phyloP scores from a whole-genome alignment of 1,140 invertebrate genomes.

The Cryptotermes secundus region DNA sequence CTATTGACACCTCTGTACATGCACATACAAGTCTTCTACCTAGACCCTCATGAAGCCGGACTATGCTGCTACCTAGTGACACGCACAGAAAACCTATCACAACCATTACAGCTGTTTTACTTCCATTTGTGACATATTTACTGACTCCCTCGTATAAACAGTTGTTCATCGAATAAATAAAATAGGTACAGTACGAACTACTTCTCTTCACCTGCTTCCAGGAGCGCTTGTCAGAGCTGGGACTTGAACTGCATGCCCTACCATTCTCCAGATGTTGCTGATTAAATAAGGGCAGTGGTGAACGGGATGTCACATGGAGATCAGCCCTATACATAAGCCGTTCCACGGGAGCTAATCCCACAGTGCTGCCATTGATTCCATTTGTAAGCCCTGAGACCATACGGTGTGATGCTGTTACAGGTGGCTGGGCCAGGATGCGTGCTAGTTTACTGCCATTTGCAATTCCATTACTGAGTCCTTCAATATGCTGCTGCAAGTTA shows the following conservation, averaged over 20 bases:
- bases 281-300: slow-evolving; percentile 29
- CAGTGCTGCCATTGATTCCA: slow-evolving; percentile 41
- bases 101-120: too few relatives aligned
- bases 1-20: too few relatives aligned
- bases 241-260: slow-evolving; percentile 53
- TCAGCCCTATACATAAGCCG: slow-evolving; percentile 55
- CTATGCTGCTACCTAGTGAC: too few relatives aligned
- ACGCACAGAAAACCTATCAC: too few relatives aligned
- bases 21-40: too few relatives aligned
- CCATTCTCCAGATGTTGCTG: slow-evolving; percentile 29
- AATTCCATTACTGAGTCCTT: slow-evolving; percentile 27
- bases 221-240: slow-evolving; percentile 56
- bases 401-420: slow-evolving; percentile 26
- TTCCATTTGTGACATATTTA: too few relatives aligned
- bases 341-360: slow-evolving; percentile 57
- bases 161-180: too few relatives aligned
- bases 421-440: slow-evolving; percentile 51
- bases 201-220: slow-evolving; percentile 50
- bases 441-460: slow-evolving; percentile 44
- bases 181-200: too few relatives aligned
- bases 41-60: too few relatives aligned
- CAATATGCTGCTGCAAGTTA: background rate
- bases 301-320: slow-evolving; percentile 23
- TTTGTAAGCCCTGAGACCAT: slow-evolving; percentile 31
- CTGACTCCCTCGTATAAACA: too few relatives aligned